Base-by-base conservation (phyloP, 2,113 vertebrate species). In the Neolamprologus toae region DNA sequence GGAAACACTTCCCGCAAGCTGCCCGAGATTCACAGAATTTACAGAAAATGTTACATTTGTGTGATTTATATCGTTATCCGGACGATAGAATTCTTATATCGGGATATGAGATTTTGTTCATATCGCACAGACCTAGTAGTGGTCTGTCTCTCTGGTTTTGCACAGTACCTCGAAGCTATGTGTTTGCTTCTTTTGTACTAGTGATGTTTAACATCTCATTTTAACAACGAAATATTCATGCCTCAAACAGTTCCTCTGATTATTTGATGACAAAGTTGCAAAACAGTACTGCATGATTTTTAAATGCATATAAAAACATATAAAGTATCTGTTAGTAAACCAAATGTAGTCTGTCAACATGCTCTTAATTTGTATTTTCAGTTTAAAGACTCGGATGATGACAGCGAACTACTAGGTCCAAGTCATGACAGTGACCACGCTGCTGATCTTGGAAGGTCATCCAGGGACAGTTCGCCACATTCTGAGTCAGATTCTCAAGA, bases 71-170 rank as follows among this genome's bases (percentile, higher is more conserved):
- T 47, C 13, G 3, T 47, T 47, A 47, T 47, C 6, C 3, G 42
- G 14, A 4, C 6, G 13, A 45, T 45, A 45, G 4, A 23, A 23
- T 23, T 23, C 23, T 23, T 23, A 47, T 47, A 47, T 47, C 7
- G 0, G 14, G 51, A 12, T 0, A 54, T 54, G 51, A 54, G 51
- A 54, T 2, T 54, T 54, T 54, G 3, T 0, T 54, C 51, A 54
- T 54, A 54, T 54, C 1, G 0, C 5, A 54, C 51, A 54, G 51
- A 0, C 10, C 10, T 54, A 54, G 1, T 68, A 26, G 37, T 26
- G 21, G 37, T 45, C 14, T 7, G 21, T 45, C 68, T 45, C 68
- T 45, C 40, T 73, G 68, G n/a, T 23, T 73, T 45, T 73, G 8
- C 68, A 7, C 13, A 45, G 21, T 71, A 9, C 66, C 1, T 71